Evolutionary conservation across 2,797 vertebrate genomes (phyloP), one percentile per base, ranked within the genome.

Genomic region (Semaprochilodus insignis): DNA sequence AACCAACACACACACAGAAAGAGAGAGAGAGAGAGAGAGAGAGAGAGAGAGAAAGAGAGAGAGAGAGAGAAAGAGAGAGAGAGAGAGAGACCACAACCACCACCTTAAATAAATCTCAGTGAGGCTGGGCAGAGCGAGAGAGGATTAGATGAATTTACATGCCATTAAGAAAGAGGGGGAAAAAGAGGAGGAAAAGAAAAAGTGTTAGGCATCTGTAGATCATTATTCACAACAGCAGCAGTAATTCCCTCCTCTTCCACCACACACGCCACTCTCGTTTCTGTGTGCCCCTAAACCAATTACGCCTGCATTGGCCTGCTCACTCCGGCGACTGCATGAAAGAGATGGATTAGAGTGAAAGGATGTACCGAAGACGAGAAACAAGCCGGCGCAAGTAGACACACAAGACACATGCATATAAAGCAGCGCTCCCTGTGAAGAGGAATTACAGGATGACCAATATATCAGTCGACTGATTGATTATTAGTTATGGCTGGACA

Each of bases 231-330:
- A 88, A 80, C 87, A 90, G 91, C 91, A 85, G 87, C 88, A 83
- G 89, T 92, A 90, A 94, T 94, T 93, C 91, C 89, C 91, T 77
- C 76, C 90, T 65, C 76, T 44, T 75, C 81, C 69, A 44, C 57
- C 54, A 25, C 52, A 77, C 81, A 69, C 54, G 14, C 86, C 89
- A 59, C 74, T 77, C 92, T 94, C 93, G 88, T 92, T 93, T 92
- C 90, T 93, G 88, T 93, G 92, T 93, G 90, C 91, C 92, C 93
- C 93, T 92, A 94, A 94, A 94, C 91, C 94, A 94, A 93, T 94
- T 93, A 94, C 88, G 91, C 90, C 88, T 83, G 88, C 88, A 92
- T 92, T 90, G 91, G 91, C 89, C 83, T 59, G 83, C 90, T 91
- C 91, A 88, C 93, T 92, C 91, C 92, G 54, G 62, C 48, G 62